Conservation (phyloP, 2,888 invertebrate species). For the Amiota communis region DNA sequence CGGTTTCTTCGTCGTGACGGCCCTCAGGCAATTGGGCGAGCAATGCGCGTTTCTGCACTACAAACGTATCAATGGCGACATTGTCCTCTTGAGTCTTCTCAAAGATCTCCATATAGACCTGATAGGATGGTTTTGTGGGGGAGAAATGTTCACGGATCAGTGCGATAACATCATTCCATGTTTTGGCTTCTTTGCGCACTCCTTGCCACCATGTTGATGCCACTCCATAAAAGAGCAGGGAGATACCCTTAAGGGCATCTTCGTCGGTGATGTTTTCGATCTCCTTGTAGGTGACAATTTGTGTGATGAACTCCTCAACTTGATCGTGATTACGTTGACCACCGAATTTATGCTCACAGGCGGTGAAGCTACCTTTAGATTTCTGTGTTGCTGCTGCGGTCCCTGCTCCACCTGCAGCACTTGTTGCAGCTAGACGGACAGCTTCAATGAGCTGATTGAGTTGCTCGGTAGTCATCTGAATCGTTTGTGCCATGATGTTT, state of each 20-base stretch:
- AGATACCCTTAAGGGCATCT: slow-evolving; percentile 67
- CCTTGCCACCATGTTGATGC: slow-evolving; percentile 72
- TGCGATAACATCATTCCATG: slow-evolving; percentile 67
- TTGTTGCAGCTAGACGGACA: slow-evolving; percentile 51
- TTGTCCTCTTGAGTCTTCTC: slow-evolving; percentile 59
- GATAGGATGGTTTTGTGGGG: slow-evolving; percentile 68
- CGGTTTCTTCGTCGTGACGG: slow-evolving; percentile 67
- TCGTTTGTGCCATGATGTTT: slow-evolving; percentile 51
- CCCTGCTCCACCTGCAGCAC: slow-evolving; percentile 43
- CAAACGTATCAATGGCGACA: slow-evolving; percentile 65
- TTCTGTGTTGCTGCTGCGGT: slow-evolving; percentile 39
- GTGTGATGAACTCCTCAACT: slow-evolving; percentile 69
- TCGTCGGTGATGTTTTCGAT: slow-evolving; percentile 66
- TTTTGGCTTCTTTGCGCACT: slow-evolving; percentile 66
- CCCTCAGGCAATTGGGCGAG: slow-evolving; percentile 68
- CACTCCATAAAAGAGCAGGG: slow-evolving; percentile 62
- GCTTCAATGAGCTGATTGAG: slow-evolving; percentile 65
- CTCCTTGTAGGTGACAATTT: slow-evolving; percentile 66
- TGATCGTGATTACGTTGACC: slow-evolving; percentile 67
- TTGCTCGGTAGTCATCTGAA: slow-evolving; percentile 68
- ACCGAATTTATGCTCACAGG: slow-evolving; percentile 58
- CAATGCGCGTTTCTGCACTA: slow-evolving; percentile 67
- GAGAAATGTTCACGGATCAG: slow-evolving; percentile 69
- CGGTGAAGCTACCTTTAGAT: slow-evolving; percentile 63
- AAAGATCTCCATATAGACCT: slow-evolving; percentile 70